phyloP scores from a whole-genome alignment of 2,888 invertebrate genomes.

The Diachrysia chrysitis region DNA sequence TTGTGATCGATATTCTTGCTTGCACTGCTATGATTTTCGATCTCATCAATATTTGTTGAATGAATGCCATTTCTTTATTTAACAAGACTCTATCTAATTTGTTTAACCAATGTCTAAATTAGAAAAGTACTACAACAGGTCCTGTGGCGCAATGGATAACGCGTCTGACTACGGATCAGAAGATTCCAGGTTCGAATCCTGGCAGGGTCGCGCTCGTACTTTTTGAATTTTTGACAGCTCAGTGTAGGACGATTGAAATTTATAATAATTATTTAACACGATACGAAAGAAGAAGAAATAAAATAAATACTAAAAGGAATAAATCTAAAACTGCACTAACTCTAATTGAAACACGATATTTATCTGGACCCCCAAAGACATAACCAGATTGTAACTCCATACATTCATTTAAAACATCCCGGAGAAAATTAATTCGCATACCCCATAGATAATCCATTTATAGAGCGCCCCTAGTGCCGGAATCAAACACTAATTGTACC shows the following conservation, averaged over 20 bases:
- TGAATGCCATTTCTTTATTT: too few species aligned
- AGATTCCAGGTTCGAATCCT: conserved; percentile 92
- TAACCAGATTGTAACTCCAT: conserved; percentile 29
- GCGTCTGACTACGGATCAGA: conserved; percentile 93
- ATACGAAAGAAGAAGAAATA: not conserved
- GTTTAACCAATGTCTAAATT: not conserved
- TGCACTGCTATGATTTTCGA: too few species aligned
- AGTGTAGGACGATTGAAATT: too few species aligned
- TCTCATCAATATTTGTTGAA: too few species aligned
- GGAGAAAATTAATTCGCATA: conserved; percentile 50
- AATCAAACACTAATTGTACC: conserved; percentile 70
- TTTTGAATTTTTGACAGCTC: not conserved
- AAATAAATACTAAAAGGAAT: not conserved
- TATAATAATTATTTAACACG: too few species aligned
- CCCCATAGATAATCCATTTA: conserved; percentile 65
- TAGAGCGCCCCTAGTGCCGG: conserved; percentile 61
- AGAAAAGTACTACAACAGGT: conserved; percentile 65
- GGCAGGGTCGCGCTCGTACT: conserved; percentile 85
- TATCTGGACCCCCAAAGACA: conserved; percentile 3
- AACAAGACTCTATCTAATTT: too few species aligned
- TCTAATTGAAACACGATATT: conserved; percentile 8
- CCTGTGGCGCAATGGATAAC: conserved; percentile 92
- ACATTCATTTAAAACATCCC: conserved; percentile 44
- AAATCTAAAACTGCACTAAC: not conserved
- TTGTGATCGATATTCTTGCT: too few species aligned